Base-by-base conservation (phyloP, 1,140 invertebrate species). In the Odontomachus brunneus region DNA sequence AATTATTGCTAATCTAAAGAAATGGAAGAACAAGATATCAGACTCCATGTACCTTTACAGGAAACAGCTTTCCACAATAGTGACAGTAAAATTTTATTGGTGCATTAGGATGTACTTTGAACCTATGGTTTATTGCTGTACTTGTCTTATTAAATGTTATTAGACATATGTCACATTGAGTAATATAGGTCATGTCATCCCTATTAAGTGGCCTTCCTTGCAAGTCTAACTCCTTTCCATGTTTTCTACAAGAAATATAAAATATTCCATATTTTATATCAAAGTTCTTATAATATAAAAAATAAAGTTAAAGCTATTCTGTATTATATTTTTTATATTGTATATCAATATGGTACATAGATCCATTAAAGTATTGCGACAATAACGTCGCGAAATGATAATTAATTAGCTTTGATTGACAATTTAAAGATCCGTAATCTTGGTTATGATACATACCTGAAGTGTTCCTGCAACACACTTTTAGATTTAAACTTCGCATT, bases 31-130 rank as follows among this genome's bases (percentile, higher is more conserved):
- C 38, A 44, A 26, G 14, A 17, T 44, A 44, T 24, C 49, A 24
- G 19, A 60, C 29, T 26, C 44, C 14, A 51, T 83, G 62, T 88
- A 96, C 96, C 94, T 96, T 96, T 86, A 97, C 92, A 44, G 96
- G 96, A 91, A 96, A 97, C 71, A 96, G 95, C 94, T 95, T 96
- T 5, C 96, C 96, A 91, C 96, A 97, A 92, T 95, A 95, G 12
- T 95, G 93, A 74, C 96, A 97, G 90, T 96, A 96, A 91, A 96
- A 95, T 90, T 96, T 96, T 2, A 94, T 92, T 26, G 94, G 94
- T 80, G 95, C 95, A 74, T 96, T 94, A 15, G 95, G 95, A 91
- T 97, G 96, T 60, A 95, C 93, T 89, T 95, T 96, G 89, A 96
- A 96, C 90, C 96, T 96, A 91, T 97, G 96, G 82, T 96, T 95